Evolutionary conservation across 2,113 vertebrate genomes (phyloP), one percentile per base, ranked within the genome.

Genomic region (Microcebus ravelobensis): DNA sequence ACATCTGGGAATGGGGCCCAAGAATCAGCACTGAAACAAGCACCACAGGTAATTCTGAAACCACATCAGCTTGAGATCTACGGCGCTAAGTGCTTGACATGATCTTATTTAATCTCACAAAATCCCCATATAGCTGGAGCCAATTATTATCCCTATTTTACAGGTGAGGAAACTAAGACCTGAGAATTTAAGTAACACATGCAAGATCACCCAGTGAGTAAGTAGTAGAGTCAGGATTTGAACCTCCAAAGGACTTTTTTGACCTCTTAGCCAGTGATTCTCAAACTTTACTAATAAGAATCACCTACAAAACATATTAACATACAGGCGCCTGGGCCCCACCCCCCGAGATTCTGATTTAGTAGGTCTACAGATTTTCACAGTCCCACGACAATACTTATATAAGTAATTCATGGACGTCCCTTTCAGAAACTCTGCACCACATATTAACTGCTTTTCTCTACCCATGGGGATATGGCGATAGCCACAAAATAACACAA

Each of bases 301-400:
- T 94, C 90, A 74, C 29, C 57, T 14, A 73, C 34, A 48, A 83
- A 94, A 94, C 84, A 59, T 29, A 76, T 29, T 65, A 79, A 90
- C 39, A 55, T 57, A 85, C 36, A 68, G 59, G 48, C 55, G 76
- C 85, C 93, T 61, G 57, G 91, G 63, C 79, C 52, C 82, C 63
- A 17, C 17, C 45, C 74, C 52, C 90, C 48, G 55, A 93, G 63
- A 92, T 45, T 57, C 92, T 74, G 23, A 90, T 48, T 88, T 76
- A 4, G 20, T 20, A 52, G 14, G 36, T 71, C 48, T 34, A 52
- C 17, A n/a, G 61, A 39, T 39, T 87, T 80, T 77, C 74, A 52
- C 52, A 25, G 52, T 11, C 59, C 29, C 36, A 21, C 2, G 6
- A 17, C 52, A 48, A 80, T 4, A 27, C 20, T 34, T 9, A 59